Conservation (phyloP, 2,797 vertebrate species). For the Dipus sagitta region DNA sequence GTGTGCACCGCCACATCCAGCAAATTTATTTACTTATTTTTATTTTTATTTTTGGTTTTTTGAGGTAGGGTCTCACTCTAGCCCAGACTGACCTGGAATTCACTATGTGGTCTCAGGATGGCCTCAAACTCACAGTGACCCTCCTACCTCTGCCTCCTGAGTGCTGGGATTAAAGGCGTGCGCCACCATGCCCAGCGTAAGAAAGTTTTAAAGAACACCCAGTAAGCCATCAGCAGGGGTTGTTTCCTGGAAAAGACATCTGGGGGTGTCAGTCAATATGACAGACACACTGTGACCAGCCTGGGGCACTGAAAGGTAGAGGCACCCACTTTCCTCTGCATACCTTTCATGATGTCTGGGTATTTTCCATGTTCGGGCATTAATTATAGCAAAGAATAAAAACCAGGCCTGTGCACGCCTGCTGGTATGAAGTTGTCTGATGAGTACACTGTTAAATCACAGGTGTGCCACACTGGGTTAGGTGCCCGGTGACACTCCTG, state of each 20-base stretch:
- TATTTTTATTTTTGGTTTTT: no score
- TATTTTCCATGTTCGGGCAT: neutral
- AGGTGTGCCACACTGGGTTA: neutral
- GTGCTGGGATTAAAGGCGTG: no score
- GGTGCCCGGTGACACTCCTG: neutral
- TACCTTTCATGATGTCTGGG: neutral
- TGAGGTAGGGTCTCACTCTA: no score
- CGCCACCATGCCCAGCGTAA: no score
- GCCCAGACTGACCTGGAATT: no score
- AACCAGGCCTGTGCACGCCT: neutral
- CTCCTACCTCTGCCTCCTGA: no score
- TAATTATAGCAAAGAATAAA: neutral
- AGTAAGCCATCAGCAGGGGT: neutral
- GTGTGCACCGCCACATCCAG: no score
- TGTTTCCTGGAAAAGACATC: conserved; percentile 2
- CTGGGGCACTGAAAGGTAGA: neutral
- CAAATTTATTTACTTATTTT: no score
- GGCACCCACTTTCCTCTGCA: neutral
- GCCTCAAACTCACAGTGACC: no score
- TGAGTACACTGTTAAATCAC: neutral
- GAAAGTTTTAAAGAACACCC: neutral
- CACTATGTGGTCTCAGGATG: no score
- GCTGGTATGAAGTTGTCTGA: neutral
- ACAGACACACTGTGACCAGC: neutral
- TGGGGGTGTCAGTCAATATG: neutral